phyloP scores from a whole-genome alignment of 2,797 vertebrate species.

The Echeneis naucrates region DNA sequence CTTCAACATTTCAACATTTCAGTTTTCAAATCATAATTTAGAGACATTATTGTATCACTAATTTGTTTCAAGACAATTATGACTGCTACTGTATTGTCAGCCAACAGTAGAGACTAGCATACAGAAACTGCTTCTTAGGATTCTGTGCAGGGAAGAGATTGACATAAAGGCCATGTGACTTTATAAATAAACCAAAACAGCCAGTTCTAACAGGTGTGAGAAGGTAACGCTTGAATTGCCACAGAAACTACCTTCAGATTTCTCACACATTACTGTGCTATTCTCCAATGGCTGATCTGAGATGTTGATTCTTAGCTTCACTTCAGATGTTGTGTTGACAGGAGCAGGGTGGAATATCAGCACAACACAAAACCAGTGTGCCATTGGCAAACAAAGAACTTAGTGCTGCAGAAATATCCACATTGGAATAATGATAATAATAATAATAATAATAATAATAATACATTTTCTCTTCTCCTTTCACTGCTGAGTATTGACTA shows the following conservation, averaged over 20 bases:
- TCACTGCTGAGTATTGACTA: background rate
- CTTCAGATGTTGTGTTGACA: background rate
- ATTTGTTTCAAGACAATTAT: background rate
- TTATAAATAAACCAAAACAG: background rate
- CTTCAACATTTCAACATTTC: slow-evolving; percentile 24
- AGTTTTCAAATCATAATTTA: background rate
- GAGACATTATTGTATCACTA: background rate
- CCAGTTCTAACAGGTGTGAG: background rate
- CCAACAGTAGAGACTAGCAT: background rate
- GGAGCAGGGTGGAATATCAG: background rate
- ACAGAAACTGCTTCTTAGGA: background rate
- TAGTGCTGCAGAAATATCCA: background rate
- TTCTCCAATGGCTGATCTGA: slow-evolving; percentile 12
- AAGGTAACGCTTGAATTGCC: background rate
- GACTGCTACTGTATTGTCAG: background rate
- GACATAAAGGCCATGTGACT: background rate
- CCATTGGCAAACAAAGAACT: background rate
- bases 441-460: background rate
- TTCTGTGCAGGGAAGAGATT: background rate
- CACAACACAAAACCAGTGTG: background rate
- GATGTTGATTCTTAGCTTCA: slow-evolving; percentile 1
- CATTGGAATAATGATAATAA: background rate
- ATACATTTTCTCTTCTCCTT: background rate
- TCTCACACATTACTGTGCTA: background rate
- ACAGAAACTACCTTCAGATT: slow-evolving; percentile 9